Evolutionary conservation across 2,888 invertebrate species (phyloP).

Genomic region (Epinotia demarniana): DNA sequence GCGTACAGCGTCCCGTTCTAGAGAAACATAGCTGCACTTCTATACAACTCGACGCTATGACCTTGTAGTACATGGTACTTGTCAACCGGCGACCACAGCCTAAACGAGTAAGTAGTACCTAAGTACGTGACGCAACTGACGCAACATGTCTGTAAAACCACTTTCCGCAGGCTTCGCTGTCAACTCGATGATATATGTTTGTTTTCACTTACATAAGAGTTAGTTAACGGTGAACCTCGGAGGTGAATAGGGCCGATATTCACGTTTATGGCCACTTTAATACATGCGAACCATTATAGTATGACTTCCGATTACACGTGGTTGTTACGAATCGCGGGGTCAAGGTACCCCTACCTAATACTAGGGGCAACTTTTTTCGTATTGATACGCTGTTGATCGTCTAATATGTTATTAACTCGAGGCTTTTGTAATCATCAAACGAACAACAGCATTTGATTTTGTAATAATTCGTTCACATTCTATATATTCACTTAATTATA

Average conservation of each 20-base stretch:
- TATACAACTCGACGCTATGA: not conserved
- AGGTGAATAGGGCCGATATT: not conserved
- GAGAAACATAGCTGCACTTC: not conserved
- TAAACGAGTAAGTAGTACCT: no score
- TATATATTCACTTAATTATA: not conserved
- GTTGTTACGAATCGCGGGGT: no score
- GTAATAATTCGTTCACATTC: not conserved
- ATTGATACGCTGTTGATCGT: no score
- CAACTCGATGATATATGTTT: not conserved
- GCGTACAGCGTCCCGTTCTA: not conserved
- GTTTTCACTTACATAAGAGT: conserved; percentile 11
- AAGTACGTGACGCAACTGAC: conserved; percentile 10
- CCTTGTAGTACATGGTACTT: no score
- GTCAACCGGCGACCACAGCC: not conserved
- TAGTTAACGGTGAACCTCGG: not conserved
- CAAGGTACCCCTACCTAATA: no score
- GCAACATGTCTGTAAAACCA: not conserved
- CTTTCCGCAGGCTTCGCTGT: not conserved
- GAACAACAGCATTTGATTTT: not conserved
- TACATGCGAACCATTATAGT: not conserved
- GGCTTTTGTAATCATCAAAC: no score
- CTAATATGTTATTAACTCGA: no score
- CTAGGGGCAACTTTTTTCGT: no score
- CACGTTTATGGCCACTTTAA: not conserved
- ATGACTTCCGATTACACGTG: no score